phyloP scores from a whole-genome alignment of 2,888 invertebrate species.

The Orchesella flavescens region DNA sequence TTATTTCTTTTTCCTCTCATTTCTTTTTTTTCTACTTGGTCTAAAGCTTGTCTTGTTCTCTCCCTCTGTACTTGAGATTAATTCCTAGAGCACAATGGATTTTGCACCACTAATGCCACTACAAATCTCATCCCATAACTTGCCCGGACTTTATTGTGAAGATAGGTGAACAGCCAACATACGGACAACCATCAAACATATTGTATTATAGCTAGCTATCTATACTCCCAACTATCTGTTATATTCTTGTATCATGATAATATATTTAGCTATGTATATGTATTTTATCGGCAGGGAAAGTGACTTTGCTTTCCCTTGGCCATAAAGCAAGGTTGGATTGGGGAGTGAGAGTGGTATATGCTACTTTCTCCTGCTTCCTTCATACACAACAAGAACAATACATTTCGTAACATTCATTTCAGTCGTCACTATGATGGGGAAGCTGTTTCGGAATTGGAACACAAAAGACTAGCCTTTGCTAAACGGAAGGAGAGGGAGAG shows the following conservation, averaged over 20 bases:
- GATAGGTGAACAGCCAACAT: too few species aligned
- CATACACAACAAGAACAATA: too few species aligned
- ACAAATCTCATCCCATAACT: slow-evolving; percentile 9
- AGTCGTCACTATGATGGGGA: not conserved
- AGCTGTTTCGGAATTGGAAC: not conserved
- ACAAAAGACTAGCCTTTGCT: not conserved
- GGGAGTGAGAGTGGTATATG: too few species aligned
- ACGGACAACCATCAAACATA: too few species aligned
- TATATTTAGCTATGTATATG: not conserved
- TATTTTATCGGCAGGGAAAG: slow-evolving; percentile 25
- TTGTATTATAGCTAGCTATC: too few species aligned
- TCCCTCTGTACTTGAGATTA: slow-evolving; percentile 16
- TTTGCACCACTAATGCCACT: slow-evolving; percentile 24
- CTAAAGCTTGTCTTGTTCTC: not conserved
- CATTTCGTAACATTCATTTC: too few species aligned
- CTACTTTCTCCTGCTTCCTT: too few species aligned
- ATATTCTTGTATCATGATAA: not conserved
- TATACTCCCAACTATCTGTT: not conserved
- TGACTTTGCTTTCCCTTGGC: slow-evolving; percentile 10
- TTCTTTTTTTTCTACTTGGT: not conserved
- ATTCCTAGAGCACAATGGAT: slow-evolving; percentile 17
- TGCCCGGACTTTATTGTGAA: slow-evolving; percentile 22
- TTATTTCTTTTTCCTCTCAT: not conserved
- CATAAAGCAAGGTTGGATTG: slow-evolving; percentile 4
- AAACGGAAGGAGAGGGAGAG: not conserved